Evolutionary conservation across 1,140 invertebrate genomes (phyloP).

Genomic region (Onthophagus taurus): DNA sequence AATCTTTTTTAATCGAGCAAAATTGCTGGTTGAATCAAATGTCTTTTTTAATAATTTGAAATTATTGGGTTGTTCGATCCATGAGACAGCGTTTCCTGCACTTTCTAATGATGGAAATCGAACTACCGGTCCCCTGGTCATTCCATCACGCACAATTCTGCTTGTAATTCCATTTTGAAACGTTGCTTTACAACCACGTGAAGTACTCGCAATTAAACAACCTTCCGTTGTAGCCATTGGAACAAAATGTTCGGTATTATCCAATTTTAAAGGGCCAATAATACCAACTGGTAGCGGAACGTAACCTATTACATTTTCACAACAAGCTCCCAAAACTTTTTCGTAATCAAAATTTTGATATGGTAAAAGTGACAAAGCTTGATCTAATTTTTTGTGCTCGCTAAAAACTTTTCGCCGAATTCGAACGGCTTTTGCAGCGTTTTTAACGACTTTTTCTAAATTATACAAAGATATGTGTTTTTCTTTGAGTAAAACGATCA

Average conservation of each 20-base stretch:
- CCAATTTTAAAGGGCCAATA: constrained; percentile 84
- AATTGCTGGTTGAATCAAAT: constrained; percentile 87
- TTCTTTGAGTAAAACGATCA: constrained; percentile 68
- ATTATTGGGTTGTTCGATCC: constrained; percentile 75
- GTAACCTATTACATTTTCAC: constrained; percentile 98
- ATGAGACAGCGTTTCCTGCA: constrained; percentile 73
- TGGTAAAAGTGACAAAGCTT: constrained; percentile 63
- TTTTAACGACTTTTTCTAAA: constrained; percentile 72
- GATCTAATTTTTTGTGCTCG: constrained; percentile 36
- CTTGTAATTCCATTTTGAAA: constrained; percentile 66
- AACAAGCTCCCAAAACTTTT: constrained; percentile 84
- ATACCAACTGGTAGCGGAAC: constrained; percentile 92
- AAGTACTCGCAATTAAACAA: constrained; percentile 92
- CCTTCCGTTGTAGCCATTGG: constrained; percentile 99
- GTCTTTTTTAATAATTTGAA: constrained; percentile 72
- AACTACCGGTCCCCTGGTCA: constrained; percentile 94
- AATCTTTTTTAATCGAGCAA: constrained; percentile 73
- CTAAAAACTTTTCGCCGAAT: constrained; percentile 62
- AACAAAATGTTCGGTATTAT: constrained; percentile 72
- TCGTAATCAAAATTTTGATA: constrained; percentile 84
- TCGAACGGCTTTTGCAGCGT: constrained; percentile 77
- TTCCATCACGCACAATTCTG: constrained; percentile 81
- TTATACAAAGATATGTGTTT: constrained; percentile 70
- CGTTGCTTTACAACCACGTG: constrained; percentile 89
- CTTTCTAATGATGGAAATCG: constrained; percentile 69